These are phyloP conservation scores for Catagonus wagneri DNA, from an alignment of 2,113 vertebrate species.

Conservation along the genomic window DNA sequence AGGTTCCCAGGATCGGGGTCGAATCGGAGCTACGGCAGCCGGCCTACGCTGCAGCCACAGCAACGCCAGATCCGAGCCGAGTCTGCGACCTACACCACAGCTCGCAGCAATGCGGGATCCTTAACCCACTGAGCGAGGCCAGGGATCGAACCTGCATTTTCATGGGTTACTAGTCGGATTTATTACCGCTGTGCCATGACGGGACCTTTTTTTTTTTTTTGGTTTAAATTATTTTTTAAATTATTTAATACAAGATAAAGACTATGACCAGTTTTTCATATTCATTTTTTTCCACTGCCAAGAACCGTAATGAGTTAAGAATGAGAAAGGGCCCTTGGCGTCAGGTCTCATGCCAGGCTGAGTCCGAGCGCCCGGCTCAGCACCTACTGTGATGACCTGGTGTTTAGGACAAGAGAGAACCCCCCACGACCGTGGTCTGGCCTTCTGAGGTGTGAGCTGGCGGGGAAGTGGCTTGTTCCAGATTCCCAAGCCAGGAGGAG, in stretches of 20 bases:
- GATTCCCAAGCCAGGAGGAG: neutral
- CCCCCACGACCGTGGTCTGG: neutral
- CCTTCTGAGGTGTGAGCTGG: neutral
- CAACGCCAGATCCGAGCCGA: too few species aligned
- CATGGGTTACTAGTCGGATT: too few species aligned
- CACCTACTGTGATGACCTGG: fast-evolving
- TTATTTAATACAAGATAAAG: neutral
- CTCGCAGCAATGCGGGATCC: too few species aligned
- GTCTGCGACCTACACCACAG: too few species aligned
- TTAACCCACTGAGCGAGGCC: too few species aligned
- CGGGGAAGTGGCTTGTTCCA: neutral
- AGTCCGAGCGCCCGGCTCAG: fast-evolving
- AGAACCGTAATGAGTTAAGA: neutral
- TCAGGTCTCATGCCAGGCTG: neutral
- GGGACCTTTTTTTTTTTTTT: too few species aligned
- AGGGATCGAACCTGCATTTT: too few species aligned
- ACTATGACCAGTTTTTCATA: neutral
- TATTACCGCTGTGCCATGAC: too few species aligned
- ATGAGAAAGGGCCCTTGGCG: neutral
- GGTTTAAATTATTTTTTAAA: neutral
- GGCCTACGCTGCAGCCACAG: too few species aligned
- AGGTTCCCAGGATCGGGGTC: too few species aligned
- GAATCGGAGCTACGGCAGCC: too few species aligned
- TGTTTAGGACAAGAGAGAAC: neutral
- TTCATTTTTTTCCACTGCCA: neutral